These are phyloP conservation scores for Caranx ignobilis DNA, from an alignment of 2,113 vertebrate species.

Conservation along the genomic window DNA sequence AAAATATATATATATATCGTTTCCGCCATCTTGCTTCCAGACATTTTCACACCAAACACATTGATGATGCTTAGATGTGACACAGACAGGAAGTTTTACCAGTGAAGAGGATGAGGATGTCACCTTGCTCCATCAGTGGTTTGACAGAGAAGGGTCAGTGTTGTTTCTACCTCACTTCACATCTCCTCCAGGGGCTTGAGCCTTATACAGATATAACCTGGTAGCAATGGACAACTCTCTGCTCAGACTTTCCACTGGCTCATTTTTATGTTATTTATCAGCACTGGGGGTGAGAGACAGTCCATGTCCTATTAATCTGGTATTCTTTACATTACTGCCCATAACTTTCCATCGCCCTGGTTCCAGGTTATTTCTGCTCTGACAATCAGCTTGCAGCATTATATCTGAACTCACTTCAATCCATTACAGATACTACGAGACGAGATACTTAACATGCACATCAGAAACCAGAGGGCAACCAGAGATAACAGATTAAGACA, in stretches of 20 bases:
- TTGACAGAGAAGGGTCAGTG: neutral
- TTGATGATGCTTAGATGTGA: neutral
- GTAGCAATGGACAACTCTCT: neutral
- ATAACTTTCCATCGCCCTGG: neutral
- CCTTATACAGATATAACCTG: neutral
- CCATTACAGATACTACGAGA: neutral
- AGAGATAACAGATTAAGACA: neutral
- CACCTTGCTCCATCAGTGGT: neutral
- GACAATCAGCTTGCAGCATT: neutral
- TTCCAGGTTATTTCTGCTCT: neutral
- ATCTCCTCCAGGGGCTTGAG: neutral
- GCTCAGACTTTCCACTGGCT: neutral
- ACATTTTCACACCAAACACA: neutral
- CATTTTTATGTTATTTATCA: neutral
- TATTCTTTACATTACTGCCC: neutral
- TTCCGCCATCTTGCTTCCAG: neutral
- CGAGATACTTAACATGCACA: neutral
- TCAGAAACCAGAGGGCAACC: neutral
- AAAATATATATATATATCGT: neutral
- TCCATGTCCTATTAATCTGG: neutral
- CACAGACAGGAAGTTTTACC: too few species aligned
- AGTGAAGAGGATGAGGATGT: slow-evolving; percentile 10
- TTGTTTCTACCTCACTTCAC: slow-evolving; percentile 23
- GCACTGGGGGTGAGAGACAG: neutral
- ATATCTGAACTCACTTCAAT: neutral